Evolutionary conservation across 2,888 invertebrate species (phyloP).

Genomic region (Nomada fabriciana): DNA sequence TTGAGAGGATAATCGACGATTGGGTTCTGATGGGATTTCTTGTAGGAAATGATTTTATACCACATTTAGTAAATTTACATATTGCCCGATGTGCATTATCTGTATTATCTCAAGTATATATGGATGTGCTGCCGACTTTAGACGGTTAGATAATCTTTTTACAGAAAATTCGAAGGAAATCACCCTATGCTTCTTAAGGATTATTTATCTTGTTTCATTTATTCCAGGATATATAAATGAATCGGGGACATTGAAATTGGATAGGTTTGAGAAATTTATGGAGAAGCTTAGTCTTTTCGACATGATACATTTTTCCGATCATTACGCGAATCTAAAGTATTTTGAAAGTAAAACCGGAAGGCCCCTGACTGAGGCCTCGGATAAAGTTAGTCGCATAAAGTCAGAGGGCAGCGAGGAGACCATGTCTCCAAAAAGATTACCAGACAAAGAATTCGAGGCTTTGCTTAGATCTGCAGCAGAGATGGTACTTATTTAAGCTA

Average conservation of each 20-base stretch:
- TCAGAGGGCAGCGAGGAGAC: constrained; percentile 76
- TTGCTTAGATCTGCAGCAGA: constrained; percentile 88
- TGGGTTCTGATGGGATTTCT: constrained; percentile 99
- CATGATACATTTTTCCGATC: constrained; percentile 90
- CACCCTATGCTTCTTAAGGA: neutral
- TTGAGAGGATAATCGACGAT: constrained; percentile 97
- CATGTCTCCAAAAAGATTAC: constrained; percentile 66
- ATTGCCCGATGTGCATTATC: constrained; percentile 96
- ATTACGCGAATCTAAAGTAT: constrained; percentile 92
- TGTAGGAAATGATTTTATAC: constrained; percentile 99
- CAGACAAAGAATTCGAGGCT: constrained; percentile 86
- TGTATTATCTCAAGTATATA: constrained; percentile 94
- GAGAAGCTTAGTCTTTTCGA: constrained; percentile 90
- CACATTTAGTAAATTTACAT: constrained; percentile 97
- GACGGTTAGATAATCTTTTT: constrained; percentile 87
- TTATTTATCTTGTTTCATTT: constrained; percentile 35
- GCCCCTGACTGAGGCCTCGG: constrained; percentile 83
- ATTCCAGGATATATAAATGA: constrained; percentile 96
- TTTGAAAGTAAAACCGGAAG: constrained; percentile 92
- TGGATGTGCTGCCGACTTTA: constrained; percentile 92
- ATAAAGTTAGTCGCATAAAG: constrained; percentile 84
- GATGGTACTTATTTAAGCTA: constrained; percentile 84
- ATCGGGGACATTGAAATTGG: constrained; percentile 92
- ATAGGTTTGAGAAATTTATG: constrained; percentile 94
- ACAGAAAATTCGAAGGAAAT: no score